These are phyloP conservation scores for Argynnis bischoffii DNA, from an alignment of 2,888 invertebrate species.

Conservation along the genomic window DNA sequence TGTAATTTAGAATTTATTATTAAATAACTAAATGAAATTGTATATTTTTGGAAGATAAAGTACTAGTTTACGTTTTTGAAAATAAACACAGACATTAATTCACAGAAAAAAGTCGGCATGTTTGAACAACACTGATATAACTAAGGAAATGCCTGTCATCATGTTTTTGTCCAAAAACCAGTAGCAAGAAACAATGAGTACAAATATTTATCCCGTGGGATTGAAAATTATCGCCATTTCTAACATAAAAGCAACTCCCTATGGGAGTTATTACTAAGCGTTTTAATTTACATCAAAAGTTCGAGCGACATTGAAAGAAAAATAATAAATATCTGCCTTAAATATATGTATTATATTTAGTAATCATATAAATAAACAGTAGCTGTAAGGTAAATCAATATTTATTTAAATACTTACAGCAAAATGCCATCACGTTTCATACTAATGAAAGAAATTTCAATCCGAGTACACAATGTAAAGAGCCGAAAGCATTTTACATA, in stretches of 20 bases:
- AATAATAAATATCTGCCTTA: not conserved
- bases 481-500: slow-evolving; percentile 48
- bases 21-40: no score
- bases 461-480: slow-evolving; percentile 30
- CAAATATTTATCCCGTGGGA: slow-evolving; percentile 21
- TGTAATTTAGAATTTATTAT: no score
- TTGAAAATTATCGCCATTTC: slow-evolving; percentile 20
- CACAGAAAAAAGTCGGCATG: not conserved
- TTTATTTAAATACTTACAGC: slow-evolving; percentile 18
- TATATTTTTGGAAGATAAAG: no score
- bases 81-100: not conserved
- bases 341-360: not conserved
- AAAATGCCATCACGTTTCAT: slow-evolving; percentile 20
- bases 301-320: not conserved
- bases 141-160: slow-evolving; percentile 7
- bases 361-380: slow-evolving; percentile 6
- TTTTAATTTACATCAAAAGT: slow-evolving; percentile 7
- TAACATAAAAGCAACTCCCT: slow-evolving; percentile 8
- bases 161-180: slow-evolving; percentile 15
- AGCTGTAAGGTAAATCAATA: slow-evolving; percentile 12
- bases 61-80: no score
- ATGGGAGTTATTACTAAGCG: slow-evolving; percentile 4
- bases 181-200: slow-evolving; percentile 23
- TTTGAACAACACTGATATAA: not conserved
- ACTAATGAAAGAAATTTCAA: slow-evolving; percentile 17